These are phyloP conservation scores for Philereme vetulata DNA, from an alignment of 2,888 invertebrate genomes.

Conservation along the genomic window DNA sequence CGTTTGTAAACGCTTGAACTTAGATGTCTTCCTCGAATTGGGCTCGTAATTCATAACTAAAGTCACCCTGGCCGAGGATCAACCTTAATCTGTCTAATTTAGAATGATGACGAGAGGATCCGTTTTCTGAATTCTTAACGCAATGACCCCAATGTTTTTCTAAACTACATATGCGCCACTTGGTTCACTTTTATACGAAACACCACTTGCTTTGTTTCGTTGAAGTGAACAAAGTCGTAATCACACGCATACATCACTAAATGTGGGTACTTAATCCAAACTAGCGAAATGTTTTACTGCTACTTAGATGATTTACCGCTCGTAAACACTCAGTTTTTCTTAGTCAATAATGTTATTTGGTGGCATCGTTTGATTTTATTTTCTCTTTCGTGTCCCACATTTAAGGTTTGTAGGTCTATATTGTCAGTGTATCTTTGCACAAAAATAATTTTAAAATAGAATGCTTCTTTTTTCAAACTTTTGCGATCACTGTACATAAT, in stretches of 20 bases:
- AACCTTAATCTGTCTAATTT: constrained; percentile 44
- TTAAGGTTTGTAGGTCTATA: neutral
- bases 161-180: constrained; percentile 1
- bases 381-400: constrained; percentile 4
- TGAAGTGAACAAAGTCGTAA: constrained; percentile 30
- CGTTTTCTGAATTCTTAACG: constrained; percentile 8
- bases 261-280: constrained; percentile 15
- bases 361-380: neutral
- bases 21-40: constrained; percentile 53
- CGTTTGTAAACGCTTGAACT: constrained; percentile 52
- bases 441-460: constrained; percentile 32
- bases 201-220: constrained; percentile 6
- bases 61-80: constrained; percentile 40
- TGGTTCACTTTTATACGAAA: constrained; percentile 13
- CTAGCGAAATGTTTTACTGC: constrained; percentile 11
- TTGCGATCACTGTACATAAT: too few relatives aligned
- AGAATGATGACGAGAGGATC: constrained; percentile 33
- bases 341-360: neutral
- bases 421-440: constrained; percentile 22
- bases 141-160: neutral
- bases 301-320: constrained; percentile 14
- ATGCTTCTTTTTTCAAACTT: too few relatives aligned
- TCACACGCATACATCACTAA: constrained; percentile 16
- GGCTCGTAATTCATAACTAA: constrained; percentile 53
- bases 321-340: constrained; percentile 12